Evolutionary conservation across 2,113 vertebrate species (phyloP), one percentile per base, ranked within the genome.

Genomic region (Calyptommatus sinebrachiatus): DNA sequence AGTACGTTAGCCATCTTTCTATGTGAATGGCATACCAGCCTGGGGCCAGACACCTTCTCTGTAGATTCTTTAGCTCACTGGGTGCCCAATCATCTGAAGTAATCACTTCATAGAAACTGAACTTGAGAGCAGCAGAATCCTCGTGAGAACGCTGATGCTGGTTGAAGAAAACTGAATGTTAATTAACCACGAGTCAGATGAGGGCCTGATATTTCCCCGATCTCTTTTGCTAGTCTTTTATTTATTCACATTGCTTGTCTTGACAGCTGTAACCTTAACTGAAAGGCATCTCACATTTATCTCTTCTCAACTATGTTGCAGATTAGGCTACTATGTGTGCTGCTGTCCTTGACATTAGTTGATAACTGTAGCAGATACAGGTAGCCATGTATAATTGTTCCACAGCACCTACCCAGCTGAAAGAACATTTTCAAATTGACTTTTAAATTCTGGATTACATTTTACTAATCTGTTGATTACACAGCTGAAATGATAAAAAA

Each of bases 71-170:
- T n/a, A 98, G 91, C 78, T 97, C 96, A 0, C 93, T 72, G 7
- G 97, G 91, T 0, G 95, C 95, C 69, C 94, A 92, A 0, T 92
- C 93, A 81, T 91, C 90, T 1, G 96, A 95, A 0, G 96, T 96
- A 85, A 99, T 97, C 76, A 99, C 97, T 85, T 98, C 96, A 74
- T 97, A 97, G 84, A 99, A 99, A 89, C 95, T 97, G 92, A 96
- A 98, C 45, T 93, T 94, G 80, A 98, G 90, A 22, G 97, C 98
- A 7, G 96, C 89, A 0, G 94, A 96, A 89, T 99, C 98, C 91
- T 97, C 96, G 1, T 98, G 97, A 79, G 97, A 98, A 92, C 96
- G 94, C 84, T 99, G 98, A 87, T 99, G 98, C 98, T 99, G 78
- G 18, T 0, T 82, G 46, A 81, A 84, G 28, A 84, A 41, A 83